phyloP scores from a whole-genome alignment of 2,888 invertebrate species.

The Auanema freiburgensis region DNA sequence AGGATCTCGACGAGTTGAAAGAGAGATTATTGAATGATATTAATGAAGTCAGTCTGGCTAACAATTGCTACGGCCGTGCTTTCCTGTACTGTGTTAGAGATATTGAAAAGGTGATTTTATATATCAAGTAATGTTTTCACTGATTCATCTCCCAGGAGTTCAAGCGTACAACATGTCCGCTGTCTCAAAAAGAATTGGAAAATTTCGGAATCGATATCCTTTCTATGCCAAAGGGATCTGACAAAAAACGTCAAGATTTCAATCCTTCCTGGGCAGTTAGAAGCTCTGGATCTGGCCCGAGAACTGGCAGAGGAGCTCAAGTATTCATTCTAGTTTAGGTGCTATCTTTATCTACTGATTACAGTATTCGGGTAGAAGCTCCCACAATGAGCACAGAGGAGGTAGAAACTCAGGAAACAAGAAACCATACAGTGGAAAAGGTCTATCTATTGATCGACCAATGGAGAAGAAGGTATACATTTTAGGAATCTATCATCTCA shows the following conservation, averaged over 20 bases:
- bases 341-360: constrained; percentile 6
- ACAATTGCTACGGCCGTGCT: constrained; percentile 26
- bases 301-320: not conserved
- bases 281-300: too few species aligned
- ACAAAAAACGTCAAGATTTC: constrained; percentile 33
- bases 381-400: constrained; percentile 7
- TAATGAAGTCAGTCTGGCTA: constrained; percentile 21
- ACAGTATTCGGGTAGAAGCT: constrained; percentile 13
- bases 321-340: not conserved
- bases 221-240: constrained; percentile 29
- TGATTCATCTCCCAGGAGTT: constrained; percentile 20
- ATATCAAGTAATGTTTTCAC: not conserved
- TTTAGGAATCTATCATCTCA: not conserved
- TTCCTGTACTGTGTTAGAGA: constrained; percentile 43
- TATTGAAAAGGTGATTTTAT: constrained; percentile 29
- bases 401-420: constrained; percentile 9
- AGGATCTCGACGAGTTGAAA: constrained; percentile 20
- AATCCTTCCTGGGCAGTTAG: constrained; percentile 29
- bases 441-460: constrained; percentile 21
- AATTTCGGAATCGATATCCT: constrained; percentile 39
- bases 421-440: not conserved
- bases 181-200: constrained; percentile 24
- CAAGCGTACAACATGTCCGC: constrained; percentile 32
- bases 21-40: not conserved
- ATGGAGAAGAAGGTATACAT: constrained; percentile 10